Evolutionary conservation across 2,888 invertebrate species (phyloP), one percentile per base, ranked within the genome.

Genomic region (Cyrtodaria siliqua): DNA sequence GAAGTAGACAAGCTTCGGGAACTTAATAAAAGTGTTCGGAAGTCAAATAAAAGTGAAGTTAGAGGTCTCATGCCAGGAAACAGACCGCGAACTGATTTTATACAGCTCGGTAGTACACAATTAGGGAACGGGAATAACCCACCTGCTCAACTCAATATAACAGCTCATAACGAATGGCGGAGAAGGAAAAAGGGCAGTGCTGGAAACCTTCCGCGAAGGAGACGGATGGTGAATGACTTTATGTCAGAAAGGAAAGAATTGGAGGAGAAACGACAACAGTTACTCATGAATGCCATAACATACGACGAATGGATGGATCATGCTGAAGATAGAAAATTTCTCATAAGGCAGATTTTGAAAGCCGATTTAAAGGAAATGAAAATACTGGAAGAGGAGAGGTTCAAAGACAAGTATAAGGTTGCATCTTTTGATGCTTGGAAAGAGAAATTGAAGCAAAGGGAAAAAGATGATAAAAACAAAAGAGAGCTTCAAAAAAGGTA

Each of bases 281-380:
- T 89, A 26, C 55, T 89, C 26, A 74, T 87, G 59, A 83, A 63
- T 29, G 88, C 88, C 18, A 82, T 88, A 52, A 82, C 88, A 6
- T 88, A 85, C 56, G 85, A 89, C 16, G 88, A 89, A 59, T 89
- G 89, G 89, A 79, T 88, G 83, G 83, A 84, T n/a, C 86, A 87
- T 52, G 63, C 83, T 0, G 86, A 86, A 16, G 86, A 89, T 23
- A 73, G 84, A 49, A 85, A 86, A 69, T 59, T 71, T 23, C 69
- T 89, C 24, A 87, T 87, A 55, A 77, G 82, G n/a, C 73, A 84
- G 29, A 86, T 89, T 24, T 70, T 87, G 14, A 67, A 83, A 33
- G 86, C 86, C 0, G 82, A 86, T 52, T 55, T 71, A 20, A 62
- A 77, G 2, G 84, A 87, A 47, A 71, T 86, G 56, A 66, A 79